Evolutionary conservation across 1,140 invertebrate species (phyloP).

Genomic region (Conus ventricosus): DNA sequence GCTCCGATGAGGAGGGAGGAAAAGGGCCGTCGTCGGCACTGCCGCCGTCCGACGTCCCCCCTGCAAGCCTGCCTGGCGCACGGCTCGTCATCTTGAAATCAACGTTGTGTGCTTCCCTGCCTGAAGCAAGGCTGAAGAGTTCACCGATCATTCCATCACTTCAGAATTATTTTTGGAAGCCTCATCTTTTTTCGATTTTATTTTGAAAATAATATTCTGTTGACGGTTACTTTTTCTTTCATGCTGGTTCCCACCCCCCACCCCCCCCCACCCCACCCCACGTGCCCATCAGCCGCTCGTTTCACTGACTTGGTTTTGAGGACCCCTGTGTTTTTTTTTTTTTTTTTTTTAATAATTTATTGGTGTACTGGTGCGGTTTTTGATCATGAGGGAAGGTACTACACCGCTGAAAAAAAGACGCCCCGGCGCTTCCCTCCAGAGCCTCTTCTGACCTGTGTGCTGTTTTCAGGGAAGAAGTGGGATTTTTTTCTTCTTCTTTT

Average conservation of each 20-base stretch:
- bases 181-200: constrained; percentile 7
- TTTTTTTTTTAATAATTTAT: background rate
- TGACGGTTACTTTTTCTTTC: background rate
- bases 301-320: constrained; percentile 17
- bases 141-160: constrained; percentile 34
- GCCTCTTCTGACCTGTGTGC: background rate
- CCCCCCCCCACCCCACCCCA: background rate
- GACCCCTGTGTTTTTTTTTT: background rate
- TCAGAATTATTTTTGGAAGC: constrained; percentile 36
- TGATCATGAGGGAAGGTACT: background rate
- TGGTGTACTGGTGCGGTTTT: background rate
- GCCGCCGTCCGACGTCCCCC: too few species aligned
- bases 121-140: background rate
- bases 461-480: background rate
- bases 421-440: background rate
- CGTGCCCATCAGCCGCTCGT: background rate
- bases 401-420: background rate
- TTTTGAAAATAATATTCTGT: background rate
- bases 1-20: background rate
- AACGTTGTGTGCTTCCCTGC: background rate
- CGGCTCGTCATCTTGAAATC: constrained; percentile 3
- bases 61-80: too few species aligned
- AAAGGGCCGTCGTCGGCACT: too few species aligned
- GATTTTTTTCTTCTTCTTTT: background rate
- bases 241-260: background rate